Conservation (phyloP, 2,113 vertebrate genomes). For the Sapayoa aenigma region DNA sequence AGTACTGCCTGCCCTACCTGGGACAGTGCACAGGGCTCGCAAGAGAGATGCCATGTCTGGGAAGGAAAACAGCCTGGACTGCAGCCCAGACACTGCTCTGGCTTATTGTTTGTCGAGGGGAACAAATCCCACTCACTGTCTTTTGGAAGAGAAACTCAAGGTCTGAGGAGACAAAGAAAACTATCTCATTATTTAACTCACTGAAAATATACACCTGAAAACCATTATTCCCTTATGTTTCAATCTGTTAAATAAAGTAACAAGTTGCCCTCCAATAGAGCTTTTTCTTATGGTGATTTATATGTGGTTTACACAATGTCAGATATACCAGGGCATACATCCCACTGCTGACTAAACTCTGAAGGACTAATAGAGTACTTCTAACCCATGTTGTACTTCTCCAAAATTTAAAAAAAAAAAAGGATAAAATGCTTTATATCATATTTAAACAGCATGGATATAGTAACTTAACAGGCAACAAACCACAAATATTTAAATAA, state of each 20-base stretch:
- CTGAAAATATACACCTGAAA: not conserved
- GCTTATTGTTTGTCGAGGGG: not conserved
- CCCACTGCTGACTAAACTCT: not conserved
- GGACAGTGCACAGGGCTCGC: not conserved
- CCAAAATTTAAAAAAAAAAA: not conserved
- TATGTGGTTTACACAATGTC: not conserved
- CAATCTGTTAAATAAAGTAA: not conserved
- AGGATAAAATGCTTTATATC: not conserved
- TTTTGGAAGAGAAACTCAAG: not conserved
- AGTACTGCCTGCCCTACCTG: not conserved
- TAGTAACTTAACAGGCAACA: not conserved
- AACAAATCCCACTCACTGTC: not conserved
- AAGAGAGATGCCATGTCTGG: not conserved
- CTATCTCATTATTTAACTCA: not conserved
- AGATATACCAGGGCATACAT: not conserved
- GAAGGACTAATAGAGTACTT: not conserved
- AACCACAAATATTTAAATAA: not conserved
- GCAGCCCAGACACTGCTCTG: not conserved
- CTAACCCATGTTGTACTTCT: not conserved
- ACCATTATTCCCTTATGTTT: not conserved
- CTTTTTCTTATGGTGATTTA: not conserved
- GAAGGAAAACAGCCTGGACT: fast-evolving
- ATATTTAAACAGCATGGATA: not conserved
- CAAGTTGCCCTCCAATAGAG: not conserved
- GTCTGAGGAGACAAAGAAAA: not conserved